Evolutionary conservation across 2,888 invertebrate species (phyloP).

Genomic region (Atethmia centrago): DNA sequence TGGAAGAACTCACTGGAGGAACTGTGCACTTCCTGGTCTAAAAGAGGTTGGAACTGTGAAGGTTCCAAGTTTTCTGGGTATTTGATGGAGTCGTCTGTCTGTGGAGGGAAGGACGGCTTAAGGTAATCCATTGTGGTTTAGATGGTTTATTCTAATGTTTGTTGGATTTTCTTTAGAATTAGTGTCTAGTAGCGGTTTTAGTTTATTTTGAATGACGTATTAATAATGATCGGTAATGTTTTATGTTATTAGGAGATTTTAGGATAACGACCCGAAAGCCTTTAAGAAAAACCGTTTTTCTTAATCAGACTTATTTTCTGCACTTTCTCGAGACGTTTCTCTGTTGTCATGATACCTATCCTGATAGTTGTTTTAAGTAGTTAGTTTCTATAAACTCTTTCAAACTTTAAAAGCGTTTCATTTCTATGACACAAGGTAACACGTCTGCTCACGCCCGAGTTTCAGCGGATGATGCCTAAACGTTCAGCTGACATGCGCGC

Average conservation of each 20-base stretch:
- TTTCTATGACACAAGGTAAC: conserved; percentile 13
- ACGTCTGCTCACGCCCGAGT: conserved; percentile 57
- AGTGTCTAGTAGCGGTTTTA: too few relatives aligned
- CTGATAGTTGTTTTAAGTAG: background rate
- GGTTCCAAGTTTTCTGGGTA: conserved; percentile 55
- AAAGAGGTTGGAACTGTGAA: conserved; percentile 50
- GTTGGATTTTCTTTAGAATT: too few relatives aligned
- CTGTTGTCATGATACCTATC: background rate
- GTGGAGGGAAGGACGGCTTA: conserved; percentile 72
- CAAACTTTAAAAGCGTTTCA: background rate
- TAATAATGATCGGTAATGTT: background rate
- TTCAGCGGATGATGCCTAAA: conserved; percentile 67
- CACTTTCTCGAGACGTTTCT: too few relatives aligned
- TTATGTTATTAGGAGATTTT: background rate
- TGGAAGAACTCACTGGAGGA: conserved; percentile 66
- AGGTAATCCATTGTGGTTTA: conserved; percentile 76
- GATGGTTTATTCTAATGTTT: background rate
- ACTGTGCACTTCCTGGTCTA: conserved; percentile 53
- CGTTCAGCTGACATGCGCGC: conserved; percentile 56
- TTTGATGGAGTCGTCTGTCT: conserved; percentile 61
- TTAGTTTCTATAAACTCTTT: background rate
- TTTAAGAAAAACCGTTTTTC: background rate
- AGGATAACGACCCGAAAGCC: background rate
- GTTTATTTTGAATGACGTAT: background rate
- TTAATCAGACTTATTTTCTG: background rate